Conservation (phyloP, 2,113 vertebrate genomes). For the Daphoenositta chrysoptera region DNA sequence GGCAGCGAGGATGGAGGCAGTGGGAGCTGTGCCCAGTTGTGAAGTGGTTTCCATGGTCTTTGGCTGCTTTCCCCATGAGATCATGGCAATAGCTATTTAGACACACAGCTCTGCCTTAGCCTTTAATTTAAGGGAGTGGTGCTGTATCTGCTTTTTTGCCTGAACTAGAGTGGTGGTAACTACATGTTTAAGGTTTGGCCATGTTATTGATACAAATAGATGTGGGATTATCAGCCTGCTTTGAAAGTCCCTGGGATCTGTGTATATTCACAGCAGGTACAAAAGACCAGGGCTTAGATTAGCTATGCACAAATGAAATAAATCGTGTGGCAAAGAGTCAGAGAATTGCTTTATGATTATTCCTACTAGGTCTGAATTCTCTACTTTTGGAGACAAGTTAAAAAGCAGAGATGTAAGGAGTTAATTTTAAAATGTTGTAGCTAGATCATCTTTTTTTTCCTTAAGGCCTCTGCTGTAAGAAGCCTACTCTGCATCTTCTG, state of each 20-base stretch:
- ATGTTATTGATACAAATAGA: background rate
- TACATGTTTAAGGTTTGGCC: background rate
- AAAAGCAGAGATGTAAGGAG: background rate
- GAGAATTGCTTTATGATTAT: background rate
- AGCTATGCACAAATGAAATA: background rate
- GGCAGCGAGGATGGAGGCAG: background rate
- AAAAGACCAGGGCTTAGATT: background rate
- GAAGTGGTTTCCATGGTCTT: constrained; percentile 46
- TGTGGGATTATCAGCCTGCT: background rate
- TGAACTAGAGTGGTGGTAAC: background rate
- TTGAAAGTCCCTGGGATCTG: background rate
- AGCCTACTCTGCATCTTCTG: background rate
- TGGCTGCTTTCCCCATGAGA: constrained; percentile 42
- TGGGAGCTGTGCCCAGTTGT: background rate
- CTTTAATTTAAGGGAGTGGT: constrained; percentile 37
- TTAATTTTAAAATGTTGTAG: background rate
- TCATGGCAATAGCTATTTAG: constrained; percentile 47
- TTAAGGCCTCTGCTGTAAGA: background rate
- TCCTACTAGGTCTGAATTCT: background rate
- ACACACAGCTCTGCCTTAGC: background rate
- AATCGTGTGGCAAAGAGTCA: background rate
- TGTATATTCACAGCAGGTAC: background rate
- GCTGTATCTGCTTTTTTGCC: background rate
- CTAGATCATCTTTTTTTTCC: background rate
- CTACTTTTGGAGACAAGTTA: background rate